Evolutionary conservation across 2,113 vertebrate species (phyloP).

Genomic region (Megaptera novaeangliae): DNA sequence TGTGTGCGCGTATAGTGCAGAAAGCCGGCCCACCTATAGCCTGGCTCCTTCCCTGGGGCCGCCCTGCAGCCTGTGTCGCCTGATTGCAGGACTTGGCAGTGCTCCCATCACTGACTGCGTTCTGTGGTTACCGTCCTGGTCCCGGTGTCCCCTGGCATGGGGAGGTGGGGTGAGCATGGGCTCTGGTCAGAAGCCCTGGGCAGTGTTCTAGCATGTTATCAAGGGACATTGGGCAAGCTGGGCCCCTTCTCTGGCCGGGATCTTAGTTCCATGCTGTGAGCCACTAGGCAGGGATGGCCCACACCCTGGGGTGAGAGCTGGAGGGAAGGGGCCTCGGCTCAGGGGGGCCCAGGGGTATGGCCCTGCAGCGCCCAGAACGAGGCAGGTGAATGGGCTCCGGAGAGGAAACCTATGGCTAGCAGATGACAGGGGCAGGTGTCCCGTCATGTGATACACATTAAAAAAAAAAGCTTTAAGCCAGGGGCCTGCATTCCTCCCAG

Average conservation of each 20-base stretch:
- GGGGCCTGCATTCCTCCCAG: background rate
- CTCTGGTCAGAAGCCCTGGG: background rate
- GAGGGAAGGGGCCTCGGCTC: too few relatives aligned
- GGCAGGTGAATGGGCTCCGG: background rate
- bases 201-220: background rate
- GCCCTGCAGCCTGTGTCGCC: fast-evolving
- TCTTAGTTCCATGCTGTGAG: fast-evolving
- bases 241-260: background rate
- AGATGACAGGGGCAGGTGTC: background rate
- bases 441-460: background rate
- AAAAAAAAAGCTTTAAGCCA: background rate
- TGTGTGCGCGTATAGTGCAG: background rate
- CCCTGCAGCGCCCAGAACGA: background rate
- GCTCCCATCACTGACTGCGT: background rate
- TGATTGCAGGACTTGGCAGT: background rate
- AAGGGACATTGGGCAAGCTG: background rate
- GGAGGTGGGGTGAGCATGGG: background rate
- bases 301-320: background rate
- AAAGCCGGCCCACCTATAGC: background rate
- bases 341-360: background rate
- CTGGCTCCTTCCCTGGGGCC: background rate
- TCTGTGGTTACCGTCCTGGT: background rate
- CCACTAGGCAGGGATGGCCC: background rate
- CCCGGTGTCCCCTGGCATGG: fast-evolving
- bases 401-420: background rate